Base-by-base conservation (phyloP, 2,113 vertebrate species). In the Phycodurus eques region DNA sequence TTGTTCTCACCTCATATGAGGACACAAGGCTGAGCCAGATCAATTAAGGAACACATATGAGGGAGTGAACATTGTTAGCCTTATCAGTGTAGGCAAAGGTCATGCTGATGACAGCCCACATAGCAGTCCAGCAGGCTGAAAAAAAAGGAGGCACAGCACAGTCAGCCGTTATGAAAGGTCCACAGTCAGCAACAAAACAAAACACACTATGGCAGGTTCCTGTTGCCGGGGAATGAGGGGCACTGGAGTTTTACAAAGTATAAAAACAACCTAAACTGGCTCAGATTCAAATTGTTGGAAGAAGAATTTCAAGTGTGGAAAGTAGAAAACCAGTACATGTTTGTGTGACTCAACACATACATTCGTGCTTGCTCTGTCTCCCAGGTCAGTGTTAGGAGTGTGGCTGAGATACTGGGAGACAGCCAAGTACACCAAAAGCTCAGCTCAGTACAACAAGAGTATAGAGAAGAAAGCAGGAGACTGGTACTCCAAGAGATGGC, bases 141-240 rank as follows among this genome's bases (percentile, higher is more conserved):
- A 67, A 81, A 83, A 63, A 67, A 31, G 63, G 54, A 68, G 53
- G 33, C 20, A 53, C 31, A 71, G 39, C 61, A 46, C 22, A 56
- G 70, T 79, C 74, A 77, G 71, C 68, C 60, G 17, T 46, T 57
- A 49, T 56, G 33, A 69, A 73, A 83, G 71, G 43, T 39, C 43
- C 63, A 6, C 53, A 46, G 59, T 84, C 76, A 83, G 73, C 75
- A 77, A 66, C 12, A 63, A 71, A 71, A 68, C 12, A 14, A 20
- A 67, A 73, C 15, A 15, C 15, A 49, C 14, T 35, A 47, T 39
- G 6, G 11, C 46, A 46, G 72, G 39, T 47, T 65, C 63, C 63
- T 65, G 42, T 65, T 66, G 11, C 64, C 56, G 56, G n/a, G 49
- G 53, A 56, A n/a, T 56, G 53, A 61, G 17, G 14, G 13, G 19